Base-by-base conservation (phyloP, 2,888 invertebrate genomes). In the Geotrupes spiniger region DNA sequence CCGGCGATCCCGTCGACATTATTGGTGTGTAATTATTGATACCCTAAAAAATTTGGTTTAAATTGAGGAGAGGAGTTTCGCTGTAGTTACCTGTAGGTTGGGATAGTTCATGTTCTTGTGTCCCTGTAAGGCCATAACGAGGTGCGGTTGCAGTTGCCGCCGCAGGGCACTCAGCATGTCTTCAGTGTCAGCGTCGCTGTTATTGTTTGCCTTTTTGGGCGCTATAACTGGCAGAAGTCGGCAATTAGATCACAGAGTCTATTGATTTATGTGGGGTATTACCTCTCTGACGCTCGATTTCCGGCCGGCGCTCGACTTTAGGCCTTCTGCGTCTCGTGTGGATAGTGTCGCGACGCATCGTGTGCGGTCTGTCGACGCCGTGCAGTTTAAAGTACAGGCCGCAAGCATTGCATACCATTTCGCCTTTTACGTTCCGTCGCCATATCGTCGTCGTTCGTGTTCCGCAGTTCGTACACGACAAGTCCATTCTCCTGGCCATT, bases 371-470 rank as follows among this genome's bases (percentile, higher is more conserved):
- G 73, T 92, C 91, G 43, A 94, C 87, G 56, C 92, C 92, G 75
- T 98, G 98, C 60, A 98, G 79, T 76, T 98, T 98, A 77, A 86
- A 97, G 78, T 98, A 98, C 27, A 98, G 82, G 0, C 97, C 98
- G 73, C 98, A 98, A 29, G 98, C 98, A 76, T 98, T 98, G 76
- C 98, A 98, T 50, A 98, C 98, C 81, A 98, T 96, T 78, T 98
- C 96, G 1, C 97, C 97, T 65, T 91, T 86, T 65, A 92, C 84
- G 76, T 97, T 97, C 61, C 98, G 81, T 64, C 98, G 79, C 98
- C 98, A 98, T 56, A 98, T 89, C 0, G 98, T 98, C 49, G 98
- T 98, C 28, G 92, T 94, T 71, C 89, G 86, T n/a, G 98, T 98
- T 57, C 92, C 89, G 74, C 98, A 98, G 79, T 98, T 98, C 61